Percentiles rank a stretch among this genome's conserved stretches.
phyloP scores from a whole-genome alignment of 1,140 invertebrate genomes.

The Amyelois transitella region DNA sequence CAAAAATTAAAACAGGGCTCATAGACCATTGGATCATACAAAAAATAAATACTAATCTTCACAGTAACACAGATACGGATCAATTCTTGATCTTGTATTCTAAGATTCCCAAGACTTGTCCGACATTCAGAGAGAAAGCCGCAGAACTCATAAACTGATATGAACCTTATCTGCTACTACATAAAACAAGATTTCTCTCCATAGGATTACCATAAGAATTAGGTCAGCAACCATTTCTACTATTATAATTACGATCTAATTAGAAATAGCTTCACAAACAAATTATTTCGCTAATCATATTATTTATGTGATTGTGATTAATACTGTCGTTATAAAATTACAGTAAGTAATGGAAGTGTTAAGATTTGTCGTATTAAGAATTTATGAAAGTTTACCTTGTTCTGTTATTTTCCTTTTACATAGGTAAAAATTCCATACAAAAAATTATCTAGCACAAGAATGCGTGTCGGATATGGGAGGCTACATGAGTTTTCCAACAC shows the following conservation, averaged over 20 bases:
- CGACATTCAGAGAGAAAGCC: conserved; percentile 40
- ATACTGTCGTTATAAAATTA: too few species aligned
- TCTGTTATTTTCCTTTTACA: too few species aligned
- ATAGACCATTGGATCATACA: neutral
- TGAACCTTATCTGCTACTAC: neutral
- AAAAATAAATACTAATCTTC: neutral
- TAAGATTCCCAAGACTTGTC: conserved; percentile 36
- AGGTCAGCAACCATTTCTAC: neutral
- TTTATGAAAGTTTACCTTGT: too few species aligned
- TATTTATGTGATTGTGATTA: too few species aligned
- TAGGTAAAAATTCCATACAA: neutral
- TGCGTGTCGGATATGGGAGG: neutral
- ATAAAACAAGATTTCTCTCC: neutral
- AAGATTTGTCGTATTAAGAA: too few species aligned
- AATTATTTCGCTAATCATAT: neutral
- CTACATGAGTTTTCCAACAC: neutral
- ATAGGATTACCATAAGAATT: neutral
- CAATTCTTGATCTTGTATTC: conserved; percentile 33
- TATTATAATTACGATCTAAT: neutral
- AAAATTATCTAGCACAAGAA: neutral
- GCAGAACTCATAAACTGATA: neutral
- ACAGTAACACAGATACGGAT: conserved; percentile 39
- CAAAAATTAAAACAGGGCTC: too few species aligned
- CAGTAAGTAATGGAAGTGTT: too few species aligned
- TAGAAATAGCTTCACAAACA: neutral